These are phyloP conservation scores for Channallabes apus DNA, from an alignment of 2,797 vertebrate genomes.

Conservation along the genomic window DNA sequence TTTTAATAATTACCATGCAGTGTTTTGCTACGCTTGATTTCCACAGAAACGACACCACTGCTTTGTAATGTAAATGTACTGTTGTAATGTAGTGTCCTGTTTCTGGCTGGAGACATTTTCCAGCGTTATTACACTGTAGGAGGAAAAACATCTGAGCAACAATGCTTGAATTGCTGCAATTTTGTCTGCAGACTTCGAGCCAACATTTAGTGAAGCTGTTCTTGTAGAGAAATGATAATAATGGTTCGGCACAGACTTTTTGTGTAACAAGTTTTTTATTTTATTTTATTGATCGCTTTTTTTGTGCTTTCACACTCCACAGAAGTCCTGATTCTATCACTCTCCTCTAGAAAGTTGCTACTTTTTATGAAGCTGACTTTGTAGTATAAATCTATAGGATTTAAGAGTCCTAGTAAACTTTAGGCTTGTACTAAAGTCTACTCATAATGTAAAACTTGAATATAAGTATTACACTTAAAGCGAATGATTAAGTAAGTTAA, in stretches of 20 bases:
- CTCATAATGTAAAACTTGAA: too few species aligned
- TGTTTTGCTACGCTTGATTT: not conserved
- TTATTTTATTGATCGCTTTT: too few species aligned
- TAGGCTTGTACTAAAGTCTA: not conserved
- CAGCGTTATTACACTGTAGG: not conserved
- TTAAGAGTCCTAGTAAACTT: not conserved
- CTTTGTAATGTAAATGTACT: not conserved
- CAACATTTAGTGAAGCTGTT: not conserved
- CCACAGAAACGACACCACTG: not conserved
- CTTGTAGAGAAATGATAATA: not conserved
- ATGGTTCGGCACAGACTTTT: not conserved
- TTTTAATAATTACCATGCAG: not conserved
- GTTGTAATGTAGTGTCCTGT: too few species aligned
- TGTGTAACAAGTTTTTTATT: not conserved
- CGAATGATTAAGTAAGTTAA: too few species aligned
- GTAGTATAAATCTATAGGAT: not conserved
- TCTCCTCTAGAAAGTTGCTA: not conserved
- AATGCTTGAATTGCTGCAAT: not conserved
- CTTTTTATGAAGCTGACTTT: not conserved
- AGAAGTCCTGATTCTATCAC: not conserved
- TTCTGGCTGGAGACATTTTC: not conserved
- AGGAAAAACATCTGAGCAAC: not conserved
- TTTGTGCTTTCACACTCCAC: not conserved
- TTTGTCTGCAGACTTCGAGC: not conserved
- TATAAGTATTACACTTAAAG: too few species aligned